phyloP scores from a whole-genome alignment of 2,888 invertebrate genomes.

The Oxycera nigricornis region DNA sequence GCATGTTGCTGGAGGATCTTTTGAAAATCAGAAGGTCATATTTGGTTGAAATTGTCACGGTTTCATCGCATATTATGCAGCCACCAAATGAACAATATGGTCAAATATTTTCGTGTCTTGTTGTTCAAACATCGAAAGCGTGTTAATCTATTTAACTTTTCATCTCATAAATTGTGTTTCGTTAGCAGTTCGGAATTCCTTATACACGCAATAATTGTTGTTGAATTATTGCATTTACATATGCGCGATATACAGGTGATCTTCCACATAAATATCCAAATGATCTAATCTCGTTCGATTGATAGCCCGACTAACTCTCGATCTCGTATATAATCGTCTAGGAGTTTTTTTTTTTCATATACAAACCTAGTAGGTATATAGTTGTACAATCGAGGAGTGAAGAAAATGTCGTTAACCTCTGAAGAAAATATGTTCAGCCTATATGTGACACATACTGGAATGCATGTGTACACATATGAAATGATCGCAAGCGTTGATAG shows the following conservation, averaged over 20 bases:
- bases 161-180: conserved; percentile 13
- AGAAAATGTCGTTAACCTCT: conserved; percentile 21
- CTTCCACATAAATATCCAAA: background rate
- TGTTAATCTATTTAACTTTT: conserved; percentile 15
- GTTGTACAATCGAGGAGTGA: background rate
- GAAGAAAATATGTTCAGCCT: background rate
- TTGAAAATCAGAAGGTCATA: too few species aligned
- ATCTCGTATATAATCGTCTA: background rate
- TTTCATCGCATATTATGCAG: too few species aligned
- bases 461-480: background rate
- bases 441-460: background rate
- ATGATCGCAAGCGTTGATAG: background rate
- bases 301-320: conserved; percentile 16
- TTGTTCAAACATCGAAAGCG: background rate
- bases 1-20: too few species aligned
- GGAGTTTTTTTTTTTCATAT: background rate
- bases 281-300: background rate
- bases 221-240: conserved; percentile 17
- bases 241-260: background rate
- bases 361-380: too few species aligned
- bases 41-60: too few species aligned
- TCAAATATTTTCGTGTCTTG: background rate
- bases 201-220: conserved; percentile 16
- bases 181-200: conserved; percentile 27
- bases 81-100: too few species aligned